These are phyloP conservation scores for Heliconius sara DNA, from an alignment of 2,888 invertebrate genomes.

Conservation along the genomic window DNA sequence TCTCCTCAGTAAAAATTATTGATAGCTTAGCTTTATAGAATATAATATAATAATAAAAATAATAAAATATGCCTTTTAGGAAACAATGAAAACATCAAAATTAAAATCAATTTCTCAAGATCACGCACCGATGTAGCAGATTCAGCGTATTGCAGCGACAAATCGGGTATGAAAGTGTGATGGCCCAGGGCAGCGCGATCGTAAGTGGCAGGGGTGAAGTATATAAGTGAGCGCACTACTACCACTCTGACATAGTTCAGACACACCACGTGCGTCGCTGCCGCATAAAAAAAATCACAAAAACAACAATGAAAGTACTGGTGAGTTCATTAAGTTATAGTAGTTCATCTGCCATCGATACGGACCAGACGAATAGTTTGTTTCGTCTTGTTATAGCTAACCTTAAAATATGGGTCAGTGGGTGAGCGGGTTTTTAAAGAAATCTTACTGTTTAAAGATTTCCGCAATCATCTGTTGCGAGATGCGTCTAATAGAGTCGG, in stretches of 20 bases:
- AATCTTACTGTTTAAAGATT: conserved; percentile 55
- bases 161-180: conserved; percentile 78
- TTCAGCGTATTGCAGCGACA: conserved; percentile 68
- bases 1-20: background rate
- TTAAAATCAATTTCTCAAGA: conserved; percentile 30
- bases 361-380: conserved; percentile 21
- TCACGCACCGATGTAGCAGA: conserved; percentile 52
- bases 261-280: conserved; percentile 72
- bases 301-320: conserved; percentile 78
- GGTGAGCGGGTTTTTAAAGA: conserved; percentile 44
- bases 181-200: conserved; percentile 68
- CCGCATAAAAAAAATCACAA: conserved; percentile 65
- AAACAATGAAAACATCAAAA: background rate
- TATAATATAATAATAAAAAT: background rate
- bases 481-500: conserved; percentile 68
- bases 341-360: conserved; percentile 38
- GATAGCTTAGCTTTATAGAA: background rate
- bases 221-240: conserved; percentile 79
- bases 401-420: conserved; percentile 43
- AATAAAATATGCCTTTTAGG: background rate
- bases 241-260: conserved; percentile 82
- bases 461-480: conserved; percentile 65
- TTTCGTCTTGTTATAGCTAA: conserved; percentile 17
- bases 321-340: conserved; percentile 67
- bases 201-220: conserved; percentile 82